These are phyloP conservation scores for Tholera decimalis DNA, from an alignment of 2,888 invertebrate species.

Conservation along the genomic window DNA sequence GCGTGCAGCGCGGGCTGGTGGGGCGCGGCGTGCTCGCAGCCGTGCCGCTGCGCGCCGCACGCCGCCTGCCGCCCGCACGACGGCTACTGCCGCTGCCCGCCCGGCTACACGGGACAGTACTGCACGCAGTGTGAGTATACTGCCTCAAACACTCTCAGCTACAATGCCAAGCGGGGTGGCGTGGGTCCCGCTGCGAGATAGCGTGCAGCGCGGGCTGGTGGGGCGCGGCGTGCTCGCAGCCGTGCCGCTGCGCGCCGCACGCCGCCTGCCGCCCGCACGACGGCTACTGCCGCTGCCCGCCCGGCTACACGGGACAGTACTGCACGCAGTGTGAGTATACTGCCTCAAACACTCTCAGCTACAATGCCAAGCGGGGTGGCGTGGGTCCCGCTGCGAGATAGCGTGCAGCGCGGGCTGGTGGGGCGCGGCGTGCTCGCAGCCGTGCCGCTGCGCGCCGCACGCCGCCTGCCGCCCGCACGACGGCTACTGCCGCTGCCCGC, in stretches of 20 bases:
- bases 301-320: slow-evolving; percentile 96
- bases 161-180: no score
- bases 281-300: slow-evolving; percentile 95
- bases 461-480: slow-evolving; percentile 96
- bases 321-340: background rate
- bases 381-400: no score
- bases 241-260: slow-evolving; percentile 95
- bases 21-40: background rate
- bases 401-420: background rate
- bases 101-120: background rate
- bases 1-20: no score
- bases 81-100: slow-evolving; percentile 93
- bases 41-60: slow-evolving; percentile 77
- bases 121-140: slow-evolving; percentile 92
- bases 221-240: slow-evolving; percentile 95
- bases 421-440: slow-evolving; percentile 1
- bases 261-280: slow-evolving; percentile 96
- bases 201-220: slow-evolving; percentile 92
- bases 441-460: slow-evolving; percentile 77
- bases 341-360: no score
- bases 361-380: no score
- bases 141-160: no score
- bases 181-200: slow-evolving; percentile 90
- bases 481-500: slow-evolving; percentile 93
- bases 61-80: slow-evolving; percentile 96